Evolutionary conservation across 2,113 vertebrate species (phyloP).

Genomic region (Accipiter cooperii): DNA sequence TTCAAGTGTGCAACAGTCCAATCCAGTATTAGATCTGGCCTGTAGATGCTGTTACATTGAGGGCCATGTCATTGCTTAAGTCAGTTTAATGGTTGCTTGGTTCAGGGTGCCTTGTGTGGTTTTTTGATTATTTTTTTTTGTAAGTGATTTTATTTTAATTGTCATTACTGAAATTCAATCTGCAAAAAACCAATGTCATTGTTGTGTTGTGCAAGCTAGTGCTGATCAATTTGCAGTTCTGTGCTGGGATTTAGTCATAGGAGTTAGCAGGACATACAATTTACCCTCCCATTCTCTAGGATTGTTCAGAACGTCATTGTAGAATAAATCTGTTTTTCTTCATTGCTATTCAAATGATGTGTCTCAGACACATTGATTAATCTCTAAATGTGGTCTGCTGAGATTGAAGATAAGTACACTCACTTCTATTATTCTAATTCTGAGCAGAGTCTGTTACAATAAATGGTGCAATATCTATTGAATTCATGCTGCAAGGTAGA

Average conservation of each 20-base stretch:
- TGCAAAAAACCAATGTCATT: accelerated
- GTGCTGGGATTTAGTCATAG: background rate
- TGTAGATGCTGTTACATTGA: background rate
- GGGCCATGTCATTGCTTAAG: background rate
- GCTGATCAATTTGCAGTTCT: background rate
- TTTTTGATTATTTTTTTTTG: background rate
- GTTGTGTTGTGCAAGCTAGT: accelerated
- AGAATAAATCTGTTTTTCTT: background rate
- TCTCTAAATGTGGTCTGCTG: background rate
- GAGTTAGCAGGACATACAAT: background rate
- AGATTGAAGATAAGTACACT: background rate
- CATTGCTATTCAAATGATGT: background rate
- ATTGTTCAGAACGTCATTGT: background rate
- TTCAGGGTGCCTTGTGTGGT: background rate
- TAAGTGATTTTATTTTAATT: background rate
- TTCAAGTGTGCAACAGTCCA: background rate
- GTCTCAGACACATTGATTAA: background rate
- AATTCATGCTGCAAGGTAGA: background rate
- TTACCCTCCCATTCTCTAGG: background rate
- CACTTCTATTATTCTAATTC: background rate
- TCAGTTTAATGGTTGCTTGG: background rate
- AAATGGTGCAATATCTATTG: background rate
- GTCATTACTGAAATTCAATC: background rate
- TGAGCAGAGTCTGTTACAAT: background rate
- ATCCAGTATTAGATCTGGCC: background rate